phyloP scores from a whole-genome alignment of 2,797 vertebrate species.

The Tenualosa thibaudeaui region DNA sequence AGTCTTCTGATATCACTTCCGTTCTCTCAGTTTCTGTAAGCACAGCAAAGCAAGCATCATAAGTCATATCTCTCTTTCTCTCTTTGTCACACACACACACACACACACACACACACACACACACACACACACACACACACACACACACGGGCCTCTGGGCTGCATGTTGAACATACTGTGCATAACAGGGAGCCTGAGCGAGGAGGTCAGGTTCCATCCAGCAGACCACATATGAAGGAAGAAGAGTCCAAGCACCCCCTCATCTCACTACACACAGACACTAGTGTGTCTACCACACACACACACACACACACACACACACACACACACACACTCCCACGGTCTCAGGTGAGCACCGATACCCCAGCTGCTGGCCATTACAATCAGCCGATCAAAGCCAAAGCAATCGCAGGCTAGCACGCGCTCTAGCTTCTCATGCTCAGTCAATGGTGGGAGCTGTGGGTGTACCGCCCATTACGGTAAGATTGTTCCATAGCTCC shows the following conservation, averaged over 20 bases:
- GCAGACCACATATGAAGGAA: background rate
- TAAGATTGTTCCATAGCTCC: background rate
- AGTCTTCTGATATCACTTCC: background rate
- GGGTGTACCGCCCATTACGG: background rate
- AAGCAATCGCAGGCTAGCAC: background rate
- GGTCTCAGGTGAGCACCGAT: background rate
- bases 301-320: background rate
- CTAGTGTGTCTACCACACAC: background rate
- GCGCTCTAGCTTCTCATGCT: background rate
- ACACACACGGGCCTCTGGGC: slow-evolving; percentile 7
- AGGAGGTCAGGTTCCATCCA: slow-evolving; percentile 1
- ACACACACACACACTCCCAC: background rate
- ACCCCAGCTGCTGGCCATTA: background rate
- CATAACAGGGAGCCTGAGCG: background rate
- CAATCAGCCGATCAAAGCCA: background rate
- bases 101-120: slow-evolving; percentile 11
- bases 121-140: slow-evolving; percentile 13
- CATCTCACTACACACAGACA: background rate
- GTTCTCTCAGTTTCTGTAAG: background rate
- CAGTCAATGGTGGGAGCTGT: no score
- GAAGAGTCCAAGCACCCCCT: background rate
- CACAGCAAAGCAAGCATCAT: background rate
- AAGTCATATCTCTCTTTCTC: no score
- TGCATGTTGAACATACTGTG: slow-evolving; percentile 24
- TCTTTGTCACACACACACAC: slow-evolving; percentile 3